phyloP scores from a whole-genome alignment of 2,888 invertebrate species.

The Epinotia brunnichana region DNA sequence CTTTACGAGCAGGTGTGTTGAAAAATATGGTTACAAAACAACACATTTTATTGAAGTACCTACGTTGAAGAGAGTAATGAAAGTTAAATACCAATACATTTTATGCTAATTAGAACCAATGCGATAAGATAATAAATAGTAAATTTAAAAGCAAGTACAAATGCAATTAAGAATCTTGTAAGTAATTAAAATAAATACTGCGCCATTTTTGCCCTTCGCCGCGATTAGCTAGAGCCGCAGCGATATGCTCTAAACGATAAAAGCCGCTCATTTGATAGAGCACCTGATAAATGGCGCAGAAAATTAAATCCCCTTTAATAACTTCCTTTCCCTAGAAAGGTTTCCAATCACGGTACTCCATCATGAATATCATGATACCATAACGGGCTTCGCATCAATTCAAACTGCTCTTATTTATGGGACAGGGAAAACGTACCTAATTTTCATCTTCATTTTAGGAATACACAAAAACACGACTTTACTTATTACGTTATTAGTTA shows the following conservation, averaged over 20 bases:
- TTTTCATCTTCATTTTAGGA: no score
- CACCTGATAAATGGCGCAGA: slow-evolving; percentile 59
- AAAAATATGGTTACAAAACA: no score
- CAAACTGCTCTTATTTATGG: background rate
- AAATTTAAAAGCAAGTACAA: background rate
- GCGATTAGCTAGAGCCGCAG: slow-evolving; percentile 10
- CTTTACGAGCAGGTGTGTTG: no score
- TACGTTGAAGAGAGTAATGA: no score
- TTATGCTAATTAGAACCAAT: no score
- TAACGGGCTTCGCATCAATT: background rate
- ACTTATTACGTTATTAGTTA: no score
- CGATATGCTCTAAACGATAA: slow-evolving; percentile 33
- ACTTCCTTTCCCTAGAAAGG: slow-evolving; percentile 48
- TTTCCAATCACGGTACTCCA: background rate
- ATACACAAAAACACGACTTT: no score
- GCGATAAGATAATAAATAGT: background rate
- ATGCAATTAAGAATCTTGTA: slow-evolving; percentile 14
- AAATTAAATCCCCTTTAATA: slow-evolving; percentile 61
- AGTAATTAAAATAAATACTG: slow-evolving; percentile 37
- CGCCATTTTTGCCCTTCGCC: slow-evolving; percentile 45
- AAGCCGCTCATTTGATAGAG: slow-evolving; percentile 68
- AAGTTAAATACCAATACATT: no score
- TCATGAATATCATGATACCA: background rate
- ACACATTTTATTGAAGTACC: no score
- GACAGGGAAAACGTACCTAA: background rate